phyloP scores from a whole-genome alignment of 2,888 invertebrate genomes.

The Meghimatium bilineatum region DNA sequence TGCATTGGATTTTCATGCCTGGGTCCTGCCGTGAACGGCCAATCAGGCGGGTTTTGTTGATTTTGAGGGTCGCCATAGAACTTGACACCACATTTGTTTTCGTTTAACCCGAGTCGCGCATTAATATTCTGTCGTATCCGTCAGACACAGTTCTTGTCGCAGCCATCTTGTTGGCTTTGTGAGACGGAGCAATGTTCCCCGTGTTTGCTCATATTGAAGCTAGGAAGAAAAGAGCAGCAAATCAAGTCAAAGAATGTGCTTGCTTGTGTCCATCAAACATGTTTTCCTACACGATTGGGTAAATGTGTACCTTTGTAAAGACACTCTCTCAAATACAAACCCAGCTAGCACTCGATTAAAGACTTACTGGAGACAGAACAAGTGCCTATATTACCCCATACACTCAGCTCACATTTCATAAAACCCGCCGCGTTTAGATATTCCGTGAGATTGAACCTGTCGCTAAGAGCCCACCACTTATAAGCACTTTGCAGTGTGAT shows the following conservation, averaged over 20 bases:
- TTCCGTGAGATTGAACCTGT: background rate
- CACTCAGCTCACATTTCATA: background rate
- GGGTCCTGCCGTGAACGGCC: background rate
- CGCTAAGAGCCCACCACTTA: slow-evolving; percentile 18
- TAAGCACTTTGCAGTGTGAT: slow-evolving; percentile 10
- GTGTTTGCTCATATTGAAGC: slow-evolving; percentile 42
- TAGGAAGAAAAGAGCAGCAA: background rate
- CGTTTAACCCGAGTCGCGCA: slow-evolving; percentile 47
- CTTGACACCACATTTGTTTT: slow-evolving; percentile 48
- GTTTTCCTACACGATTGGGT: slow-evolving; percentile 42
- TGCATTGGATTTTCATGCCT: background rate
- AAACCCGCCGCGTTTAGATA: background rate
- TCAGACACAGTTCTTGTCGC: slow-evolving; percentile 22
- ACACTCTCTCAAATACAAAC: slow-evolving; percentile 26
- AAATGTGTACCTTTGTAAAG: slow-evolving; percentile 34
- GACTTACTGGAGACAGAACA: slow-evolving; percentile 10
- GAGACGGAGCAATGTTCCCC: background rate
- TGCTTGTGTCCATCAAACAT: slow-evolving; percentile 27
- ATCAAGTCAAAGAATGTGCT: slow-evolving; percentile 24
- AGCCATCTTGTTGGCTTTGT: slow-evolving; percentile 38
- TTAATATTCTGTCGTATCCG: slow-evolving; percentile 37
- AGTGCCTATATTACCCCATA: slow-evolving; percentile 24
- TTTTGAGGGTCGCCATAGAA: slow-evolving; percentile 40
- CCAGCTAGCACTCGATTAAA: slow-evolving; percentile 29
- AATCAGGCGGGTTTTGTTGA: slow-evolving; percentile 39